Evolutionary conservation across 2,888 invertebrate species (phyloP).

Genomic region (Caenorhabditis macrosperma): DNA sequence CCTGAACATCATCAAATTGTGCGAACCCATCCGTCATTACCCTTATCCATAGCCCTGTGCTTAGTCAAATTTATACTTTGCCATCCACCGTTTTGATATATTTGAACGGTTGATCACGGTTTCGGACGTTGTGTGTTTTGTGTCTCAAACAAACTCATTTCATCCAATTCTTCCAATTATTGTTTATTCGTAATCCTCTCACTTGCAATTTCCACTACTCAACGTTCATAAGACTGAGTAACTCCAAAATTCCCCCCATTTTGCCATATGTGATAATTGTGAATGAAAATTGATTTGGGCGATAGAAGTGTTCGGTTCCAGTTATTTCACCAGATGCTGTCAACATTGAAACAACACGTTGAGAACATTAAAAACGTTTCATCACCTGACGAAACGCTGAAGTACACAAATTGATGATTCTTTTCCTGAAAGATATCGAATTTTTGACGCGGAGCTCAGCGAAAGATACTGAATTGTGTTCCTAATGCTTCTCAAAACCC

Average conservation of each 20-base stretch:
- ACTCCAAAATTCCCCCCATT: constrained; percentile 4
- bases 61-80: constrained; percentile 38
- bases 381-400: no score
- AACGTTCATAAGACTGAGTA: not conserved
- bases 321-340: no score
- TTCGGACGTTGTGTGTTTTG: constrained; percentile 12
- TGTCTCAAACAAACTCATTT: not conserved
- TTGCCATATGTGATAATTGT: constrained; percentile 50
- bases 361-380: no score
- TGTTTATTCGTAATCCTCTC: constrained; percentile 2
- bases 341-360: no score
- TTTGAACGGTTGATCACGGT: constrained; percentile 57
- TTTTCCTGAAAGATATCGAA: no score
- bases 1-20: constrained; percentile 1
- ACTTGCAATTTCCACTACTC: not conserved
- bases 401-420: no score
- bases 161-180: not conserved
- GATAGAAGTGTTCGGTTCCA: not conserved
- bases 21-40: constrained; percentile 30
- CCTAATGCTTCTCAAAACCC: no score
- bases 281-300: not conserved
- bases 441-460: no score
- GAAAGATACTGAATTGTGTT: no score
- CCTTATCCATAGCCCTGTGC: constrained; percentile 50
- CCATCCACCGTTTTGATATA: constrained; percentile 46